Evolutionary conservation across 2,888 invertebrate genomes (phyloP).

Genomic region (Tetramorium bicarinatum): DNA sequence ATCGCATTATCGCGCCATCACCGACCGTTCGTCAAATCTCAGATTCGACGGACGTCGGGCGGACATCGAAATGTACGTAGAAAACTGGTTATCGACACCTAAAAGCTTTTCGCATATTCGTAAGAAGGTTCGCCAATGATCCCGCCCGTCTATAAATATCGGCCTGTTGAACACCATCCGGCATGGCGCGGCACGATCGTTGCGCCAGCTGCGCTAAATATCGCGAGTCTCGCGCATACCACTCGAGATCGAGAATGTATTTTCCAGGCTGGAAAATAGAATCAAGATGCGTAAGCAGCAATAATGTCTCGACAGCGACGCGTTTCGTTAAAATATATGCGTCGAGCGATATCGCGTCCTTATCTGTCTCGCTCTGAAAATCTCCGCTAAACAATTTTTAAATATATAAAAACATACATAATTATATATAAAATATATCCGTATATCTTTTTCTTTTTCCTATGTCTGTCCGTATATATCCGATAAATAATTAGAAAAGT

Average conservation of each 20-base stretch:
- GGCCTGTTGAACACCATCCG: conserved; percentile 80
- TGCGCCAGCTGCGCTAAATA: conserved; percentile 75
- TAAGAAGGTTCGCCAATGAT: conserved; percentile 77
- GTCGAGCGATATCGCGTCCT: background rate
- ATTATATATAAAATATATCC: no score
- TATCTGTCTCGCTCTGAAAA: no score
- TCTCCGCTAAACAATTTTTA: no score
- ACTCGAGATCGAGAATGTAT: background rate
- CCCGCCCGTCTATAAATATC: conserved; percentile 82
- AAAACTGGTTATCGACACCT: conserved; percentile 80
- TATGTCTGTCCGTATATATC: no score
- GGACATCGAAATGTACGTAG: background rate
- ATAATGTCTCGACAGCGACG: background rate
- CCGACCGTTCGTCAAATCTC: background rate
- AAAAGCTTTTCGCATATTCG: conserved; percentile 75
- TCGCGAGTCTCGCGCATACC: conserved; percentile 30
- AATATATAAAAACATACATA: no score
- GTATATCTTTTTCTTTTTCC: no score
- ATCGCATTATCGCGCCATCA: background rate
- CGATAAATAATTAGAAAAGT: no score
- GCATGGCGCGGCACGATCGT: conserved; percentile 70
- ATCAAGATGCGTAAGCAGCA: background rate
- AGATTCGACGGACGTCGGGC: background rate
- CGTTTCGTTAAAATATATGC: background rate
- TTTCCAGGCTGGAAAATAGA: conserved; percentile 66